Evolutionary conservation across 2,888 invertebrate species (phyloP), one percentile per base, ranked within the genome.

Genomic region (Trichopria drosophilae): DNA sequence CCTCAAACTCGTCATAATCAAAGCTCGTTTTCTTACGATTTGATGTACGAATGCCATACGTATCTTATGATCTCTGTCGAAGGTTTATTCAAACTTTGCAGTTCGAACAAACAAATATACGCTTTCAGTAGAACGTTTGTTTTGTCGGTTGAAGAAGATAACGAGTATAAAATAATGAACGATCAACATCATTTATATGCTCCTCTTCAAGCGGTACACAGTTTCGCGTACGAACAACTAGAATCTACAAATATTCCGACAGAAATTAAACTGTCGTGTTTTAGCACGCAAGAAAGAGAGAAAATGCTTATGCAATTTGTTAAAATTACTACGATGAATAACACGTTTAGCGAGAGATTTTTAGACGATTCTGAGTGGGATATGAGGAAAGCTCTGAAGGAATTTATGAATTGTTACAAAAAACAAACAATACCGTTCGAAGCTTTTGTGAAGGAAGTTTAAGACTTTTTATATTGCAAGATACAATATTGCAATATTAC

Each of bases 91-190:
- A 77, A 78, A 63, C 80, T 81, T 58, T 16, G 46, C 1, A 51
- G 53, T 19, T 48, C 53, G 3, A 32, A 45, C 3, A 23, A 48
- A 1, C 76, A 77, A 28, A 35, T 81, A 1, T 65, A 82, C 1
- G 74, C 80, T 0, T 87, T 87, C 68, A 77, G 77, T 0, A 76
- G 85, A 29, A 82, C 82, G 0, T 80, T 87, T 42, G 76, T 82
- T 1, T 65, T 87, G 12, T 65, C 73, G 3, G 73, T 78, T 0
- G 65, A 67, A 4, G 76, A 78, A 18, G 76, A 76, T 1, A 60
- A 66, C 1, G 81, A 83, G 46, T 86, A 83, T 68, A 81, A 81
- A 56, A 85, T 90, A 43, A 66, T 77, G 3, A 86, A 88, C 65
- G 89, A 89, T 64, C 80, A 84, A 77, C 62, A 86, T 9, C 81